Conservation (phyloP, 2,797 vertebrate species). For the Pangasius mekongensis region DNA sequence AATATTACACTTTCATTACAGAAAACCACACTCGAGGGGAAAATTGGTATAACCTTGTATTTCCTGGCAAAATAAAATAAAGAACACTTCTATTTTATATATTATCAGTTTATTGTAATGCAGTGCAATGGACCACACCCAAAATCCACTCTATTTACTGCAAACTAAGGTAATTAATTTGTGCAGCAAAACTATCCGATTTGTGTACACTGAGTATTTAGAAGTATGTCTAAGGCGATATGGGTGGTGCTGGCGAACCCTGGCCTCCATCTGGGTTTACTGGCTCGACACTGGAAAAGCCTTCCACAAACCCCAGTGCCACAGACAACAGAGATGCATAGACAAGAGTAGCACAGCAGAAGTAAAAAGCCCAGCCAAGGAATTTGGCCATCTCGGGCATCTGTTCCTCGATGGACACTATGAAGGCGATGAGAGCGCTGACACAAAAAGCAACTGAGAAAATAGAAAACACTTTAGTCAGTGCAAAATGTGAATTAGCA, state of each 20-base stretch:
- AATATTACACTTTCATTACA: conserved; percentile 44
- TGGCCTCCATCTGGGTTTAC: conserved; percentile 9
- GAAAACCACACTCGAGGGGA: neutral
- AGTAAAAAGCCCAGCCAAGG: conserved; percentile 65
- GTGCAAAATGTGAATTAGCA: neutral
- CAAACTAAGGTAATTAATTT: neutral
- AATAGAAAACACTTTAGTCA: conserved; percentile 12
- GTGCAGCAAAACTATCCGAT: neutral
- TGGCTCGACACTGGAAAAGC: conserved; percentile 36
- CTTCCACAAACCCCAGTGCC: conserved; percentile 43
- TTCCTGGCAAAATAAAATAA: neutral
- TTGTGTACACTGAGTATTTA: neutral
- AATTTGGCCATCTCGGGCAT: conserved; percentile 38
- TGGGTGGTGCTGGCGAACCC: neutral
- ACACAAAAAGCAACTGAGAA: conserved; percentile 53
- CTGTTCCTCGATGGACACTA: conserved; percentile 51
- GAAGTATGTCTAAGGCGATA: conserved; percentile 1
- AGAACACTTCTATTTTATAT: neutral
- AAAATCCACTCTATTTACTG: neutral
- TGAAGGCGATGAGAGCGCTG: conserved; percentile 49
- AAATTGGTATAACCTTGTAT: neutral
- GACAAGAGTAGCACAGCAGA: conserved; percentile 59
- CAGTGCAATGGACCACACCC: neutral
- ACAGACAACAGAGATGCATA: conserved; percentile 55
- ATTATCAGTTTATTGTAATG: neutral